These are phyloP conservation scores for Riparia riparia DNA, from an alignment of 2,113 vertebrate species.

Conservation along the genomic window DNA sequence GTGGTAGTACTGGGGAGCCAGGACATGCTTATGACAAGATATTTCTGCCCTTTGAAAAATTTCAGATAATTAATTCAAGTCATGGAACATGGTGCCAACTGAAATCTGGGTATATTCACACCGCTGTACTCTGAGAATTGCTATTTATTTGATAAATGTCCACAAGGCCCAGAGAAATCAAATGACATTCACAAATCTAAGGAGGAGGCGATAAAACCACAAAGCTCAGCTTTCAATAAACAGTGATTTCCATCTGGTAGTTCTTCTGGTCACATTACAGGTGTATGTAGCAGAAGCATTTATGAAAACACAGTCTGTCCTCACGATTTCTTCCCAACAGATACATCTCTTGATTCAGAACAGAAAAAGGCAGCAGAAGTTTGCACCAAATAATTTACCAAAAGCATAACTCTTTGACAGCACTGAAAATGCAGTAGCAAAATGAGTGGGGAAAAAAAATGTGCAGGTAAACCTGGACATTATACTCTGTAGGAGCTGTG, in stretches of 20 bases:
- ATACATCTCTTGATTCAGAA: not conserved
- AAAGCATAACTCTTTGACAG: not conserved
- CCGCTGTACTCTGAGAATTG: not conserved
- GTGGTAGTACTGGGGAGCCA: not conserved
- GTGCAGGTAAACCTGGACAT: not conserved
- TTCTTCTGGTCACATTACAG: not conserved
- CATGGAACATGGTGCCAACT: not conserved
- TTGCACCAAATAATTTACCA: not conserved
- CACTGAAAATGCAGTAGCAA: not conserved
- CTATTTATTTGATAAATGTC: slow-evolving; percentile 30
- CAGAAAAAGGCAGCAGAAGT: not conserved
- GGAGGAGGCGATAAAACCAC: not conserved
- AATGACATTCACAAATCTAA: slow-evolving; percentile 30
- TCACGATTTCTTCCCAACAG: not conserved
- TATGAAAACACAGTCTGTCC: not conserved
- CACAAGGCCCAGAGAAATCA: not conserved
- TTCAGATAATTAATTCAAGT: slow-evolving; percentile 21
- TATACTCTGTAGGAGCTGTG: not conserved
- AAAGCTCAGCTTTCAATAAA: slow-evolving; percentile 32
- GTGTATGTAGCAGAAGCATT: not conserved
- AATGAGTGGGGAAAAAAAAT: not conserved
- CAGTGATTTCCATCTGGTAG: not conserved
- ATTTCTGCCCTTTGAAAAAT: not conserved
- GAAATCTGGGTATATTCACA: not conserved
- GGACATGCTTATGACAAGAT: not conserved